phyloP scores from a whole-genome alignment of 2,888 invertebrate species.

The Rhingia campestris region DNA sequence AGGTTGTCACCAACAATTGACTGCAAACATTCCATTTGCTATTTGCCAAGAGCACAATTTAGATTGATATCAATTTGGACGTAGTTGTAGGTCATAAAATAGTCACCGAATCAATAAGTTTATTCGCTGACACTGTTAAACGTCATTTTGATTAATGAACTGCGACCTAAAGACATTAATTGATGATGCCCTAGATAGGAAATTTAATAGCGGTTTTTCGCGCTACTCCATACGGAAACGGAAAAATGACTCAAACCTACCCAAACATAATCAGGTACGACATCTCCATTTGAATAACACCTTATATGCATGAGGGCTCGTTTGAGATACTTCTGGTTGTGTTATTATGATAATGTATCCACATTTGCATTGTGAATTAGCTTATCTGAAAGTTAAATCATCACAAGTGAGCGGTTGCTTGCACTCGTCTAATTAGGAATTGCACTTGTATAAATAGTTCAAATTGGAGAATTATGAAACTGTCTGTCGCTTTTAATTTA shows the following conservation, averaged over 20 bases:
- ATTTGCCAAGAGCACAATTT: background rate
- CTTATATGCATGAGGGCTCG: background rate
- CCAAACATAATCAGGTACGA: too few relatives aligned
- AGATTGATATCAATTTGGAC: slow-evolving; percentile 26
- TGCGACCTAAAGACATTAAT: background rate
- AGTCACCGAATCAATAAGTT: slow-evolving; percentile 15
- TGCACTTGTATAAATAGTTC: background rate
- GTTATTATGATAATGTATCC: background rate
- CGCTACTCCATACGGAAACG: too few relatives aligned
- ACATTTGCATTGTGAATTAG: background rate
- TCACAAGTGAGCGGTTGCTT: background rate
- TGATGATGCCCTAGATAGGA: slow-evolving; percentile 3
- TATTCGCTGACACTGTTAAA: background rate
- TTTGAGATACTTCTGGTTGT: background rate
- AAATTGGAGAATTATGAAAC: background rate
- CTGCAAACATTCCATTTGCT: too few relatives aligned
- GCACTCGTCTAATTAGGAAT: background rate
- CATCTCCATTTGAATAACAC: background rate
- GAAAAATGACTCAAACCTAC: too few relatives aligned
- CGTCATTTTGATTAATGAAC: slow-evolving; percentile 26
- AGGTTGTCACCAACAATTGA: too few relatives aligned
- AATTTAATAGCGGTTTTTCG: background rate
- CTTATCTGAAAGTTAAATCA: background rate
- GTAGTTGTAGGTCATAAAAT: slow-evolving; percentile 17
- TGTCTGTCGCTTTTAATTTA: background rate